Conservation (phyloP, 1,140 invertebrate species). For the Anastatus disparis region DNA sequence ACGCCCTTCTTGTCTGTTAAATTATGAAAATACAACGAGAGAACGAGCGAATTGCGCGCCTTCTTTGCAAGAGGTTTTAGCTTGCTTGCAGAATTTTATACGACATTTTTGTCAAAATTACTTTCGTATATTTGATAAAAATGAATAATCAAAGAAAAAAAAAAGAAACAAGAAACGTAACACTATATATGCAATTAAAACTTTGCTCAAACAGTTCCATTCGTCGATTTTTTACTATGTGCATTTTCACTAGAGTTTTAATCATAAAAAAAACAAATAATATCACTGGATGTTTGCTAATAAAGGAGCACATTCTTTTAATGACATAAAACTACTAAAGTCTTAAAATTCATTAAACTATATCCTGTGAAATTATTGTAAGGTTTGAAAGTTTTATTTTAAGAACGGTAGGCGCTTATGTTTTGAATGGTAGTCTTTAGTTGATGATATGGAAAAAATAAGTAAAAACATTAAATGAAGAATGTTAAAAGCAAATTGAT, state of each 20-base stretch:
- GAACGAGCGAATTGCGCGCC: constrained; percentile 10
- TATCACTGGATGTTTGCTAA: constrained; percentile 38
- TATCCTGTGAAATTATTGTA: background rate
- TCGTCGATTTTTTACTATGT: constrained; percentile 16
- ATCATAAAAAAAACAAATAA: constrained; percentile 33
- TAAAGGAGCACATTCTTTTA: constrained; percentile 26
- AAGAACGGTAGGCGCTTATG: background rate
- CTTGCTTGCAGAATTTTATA: no score
- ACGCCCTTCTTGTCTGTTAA: background rate
- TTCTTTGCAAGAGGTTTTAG: background rate
- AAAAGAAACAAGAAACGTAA: constrained; percentile 18
- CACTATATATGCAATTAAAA: constrained; percentile 3
- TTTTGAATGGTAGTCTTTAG: background rate
- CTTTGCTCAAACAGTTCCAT: constrained; percentile 17
- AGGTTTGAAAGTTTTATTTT: constrained; percentile 1
- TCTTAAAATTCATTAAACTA: constrained; percentile 17
- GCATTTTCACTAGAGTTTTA: constrained; percentile 30
- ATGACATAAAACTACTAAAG: constrained; percentile 26
- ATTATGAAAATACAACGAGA: constrained; percentile 7
- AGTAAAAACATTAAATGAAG: constrained; percentile 15
- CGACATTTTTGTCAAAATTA: constrained; percentile 11
- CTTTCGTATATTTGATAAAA: background rate
- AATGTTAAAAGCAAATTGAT: constrained; percentile 21
- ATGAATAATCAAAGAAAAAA: constrained; percentile 6
- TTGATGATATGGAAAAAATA: constrained; percentile 1